These are phyloP conservation scores for Plagiodera versicolora DNA, from an alignment of 2,888 invertebrate genomes.

Conservation along the genomic window DNA sequence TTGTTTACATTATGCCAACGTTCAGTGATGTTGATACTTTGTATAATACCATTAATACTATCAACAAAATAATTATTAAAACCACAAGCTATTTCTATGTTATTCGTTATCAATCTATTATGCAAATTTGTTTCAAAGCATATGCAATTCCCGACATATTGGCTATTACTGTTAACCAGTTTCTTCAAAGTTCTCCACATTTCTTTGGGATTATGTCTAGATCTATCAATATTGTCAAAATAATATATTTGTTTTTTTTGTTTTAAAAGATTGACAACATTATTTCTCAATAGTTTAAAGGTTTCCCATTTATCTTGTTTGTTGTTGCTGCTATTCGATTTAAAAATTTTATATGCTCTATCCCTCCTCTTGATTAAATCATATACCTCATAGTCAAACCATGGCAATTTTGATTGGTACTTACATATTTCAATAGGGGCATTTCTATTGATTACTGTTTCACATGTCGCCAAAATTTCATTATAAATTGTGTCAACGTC, in stretches of 20 bases:
- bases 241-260: constrained; percentile 4
- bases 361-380: neutral
- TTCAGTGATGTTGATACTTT: neutral
- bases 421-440: too few relatives aligned
- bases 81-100: neutral
- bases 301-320: neutral
- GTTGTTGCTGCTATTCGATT: neutral
- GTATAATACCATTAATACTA: constrained; percentile 2
- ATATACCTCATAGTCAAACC: too few relatives aligned
- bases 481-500: constrained; percentile 6
- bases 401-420: too few relatives aligned
- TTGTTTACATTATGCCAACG: constrained; percentile 7
- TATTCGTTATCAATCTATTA: neutral
- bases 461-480: neutral
- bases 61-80: neutral
- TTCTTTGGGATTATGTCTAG: neutral
- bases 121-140: too few relatives aligned
- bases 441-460: neutral
- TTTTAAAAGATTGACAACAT: constrained; percentile 7
- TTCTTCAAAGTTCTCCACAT: constrained; percentile 3
- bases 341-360: neutral
- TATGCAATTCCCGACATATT: neutral
- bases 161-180: neutral
- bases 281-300: constrained; percentile 4
- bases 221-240: constrained; percentile 6